Percentiles rank a stretch among this genome's conserved stretches.
Evolutionary conservation across 1,140 invertebrate genomes (phyloP).

Genomic region (Drosophila azteca): DNA sequence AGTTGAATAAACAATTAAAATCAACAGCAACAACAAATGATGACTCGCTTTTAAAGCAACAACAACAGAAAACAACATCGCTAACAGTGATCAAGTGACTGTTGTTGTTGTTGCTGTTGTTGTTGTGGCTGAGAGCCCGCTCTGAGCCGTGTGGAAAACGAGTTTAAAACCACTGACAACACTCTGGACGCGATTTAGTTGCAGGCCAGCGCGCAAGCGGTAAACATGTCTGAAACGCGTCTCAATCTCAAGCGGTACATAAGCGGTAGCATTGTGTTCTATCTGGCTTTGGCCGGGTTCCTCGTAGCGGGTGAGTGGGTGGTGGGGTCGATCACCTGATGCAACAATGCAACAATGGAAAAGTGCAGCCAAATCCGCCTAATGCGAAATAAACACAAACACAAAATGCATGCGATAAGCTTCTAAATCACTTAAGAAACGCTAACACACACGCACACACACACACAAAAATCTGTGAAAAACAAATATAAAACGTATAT

Average conservation of each 20-base stretch:
- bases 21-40: slow-evolving; percentile 32
- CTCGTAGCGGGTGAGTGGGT: slow-evolving; percentile 54
- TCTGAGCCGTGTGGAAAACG: slow-evolving; percentile 44
- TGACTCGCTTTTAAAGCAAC: slow-evolving; percentile 53
- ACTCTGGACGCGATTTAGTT: slow-evolving; percentile 63
- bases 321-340: too few species aligned
- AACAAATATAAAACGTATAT: too few species aligned
- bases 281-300: slow-evolving; percentile 22
- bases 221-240: slow-evolving; percentile 55
- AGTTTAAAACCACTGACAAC: slow-evolving; percentile 70
- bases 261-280: slow-evolving; percentile 29
- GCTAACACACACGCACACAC: too few species aligned
- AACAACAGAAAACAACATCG: slow-evolving; percentile 15
- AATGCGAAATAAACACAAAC: too few species aligned
- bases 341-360: too few species aligned
- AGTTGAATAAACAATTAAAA: slow-evolving; percentile 64
- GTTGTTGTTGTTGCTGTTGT: not conserved
- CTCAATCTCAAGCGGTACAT: slow-evolving; percentile 27
- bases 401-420: too few species aligned
- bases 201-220: slow-evolving; percentile 40
- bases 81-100: slow-evolving; percentile 1
- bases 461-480: too few species aligned
- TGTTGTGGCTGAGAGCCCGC: slow-evolving; percentile 2
- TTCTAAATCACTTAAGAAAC: too few species aligned
- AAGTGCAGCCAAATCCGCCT: too few species aligned